Percentiles rank a stretch among this genome's conserved stretches.
Conservation (phyloP, 2,113 vertebrate genomes). For the Apteryx mantelli region DNA sequence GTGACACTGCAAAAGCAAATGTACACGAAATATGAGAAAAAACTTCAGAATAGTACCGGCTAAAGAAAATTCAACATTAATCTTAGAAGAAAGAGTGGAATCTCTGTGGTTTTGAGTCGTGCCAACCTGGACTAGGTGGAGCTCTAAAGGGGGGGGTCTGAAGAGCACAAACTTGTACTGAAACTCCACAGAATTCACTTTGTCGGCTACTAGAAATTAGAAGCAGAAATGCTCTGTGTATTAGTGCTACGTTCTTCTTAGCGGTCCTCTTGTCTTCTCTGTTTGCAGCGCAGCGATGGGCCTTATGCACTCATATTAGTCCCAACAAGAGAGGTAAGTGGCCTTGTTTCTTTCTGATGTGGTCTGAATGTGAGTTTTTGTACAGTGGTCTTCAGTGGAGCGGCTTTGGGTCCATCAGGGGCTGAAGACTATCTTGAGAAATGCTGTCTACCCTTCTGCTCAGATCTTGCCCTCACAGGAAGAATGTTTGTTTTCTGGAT, state of each 20-base stretch:
- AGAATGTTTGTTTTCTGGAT: background rate
- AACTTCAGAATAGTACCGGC: background rate
- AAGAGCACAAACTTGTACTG: background rate
- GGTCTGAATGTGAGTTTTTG: background rate
- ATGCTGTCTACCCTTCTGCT: background rate
- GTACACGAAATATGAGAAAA: background rate
- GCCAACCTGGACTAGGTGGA: background rate
- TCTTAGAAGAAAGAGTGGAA: background rate
- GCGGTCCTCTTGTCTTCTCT: background rate
- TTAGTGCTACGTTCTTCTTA: background rate
- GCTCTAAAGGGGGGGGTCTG: background rate
- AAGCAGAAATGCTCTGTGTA: background rate
- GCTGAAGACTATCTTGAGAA: background rate
- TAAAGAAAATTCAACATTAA: background rate
- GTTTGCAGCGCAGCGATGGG: conserved; percentile 85
- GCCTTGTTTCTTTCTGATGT: background rate
- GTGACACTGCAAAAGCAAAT: background rate
- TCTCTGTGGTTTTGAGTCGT: background rate
- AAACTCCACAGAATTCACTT: background rate
- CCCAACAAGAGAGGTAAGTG: conserved; percentile 93
- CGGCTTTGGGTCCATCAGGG: background rate
- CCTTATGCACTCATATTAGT: conserved; percentile 91
- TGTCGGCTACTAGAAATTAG: background rate
- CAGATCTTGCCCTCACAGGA: background rate
- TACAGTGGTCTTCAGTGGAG: background rate